phyloP scores from a whole-genome alignment of 2,113 vertebrate genomes.

The Melanostigma gelatinosum region DNA sequence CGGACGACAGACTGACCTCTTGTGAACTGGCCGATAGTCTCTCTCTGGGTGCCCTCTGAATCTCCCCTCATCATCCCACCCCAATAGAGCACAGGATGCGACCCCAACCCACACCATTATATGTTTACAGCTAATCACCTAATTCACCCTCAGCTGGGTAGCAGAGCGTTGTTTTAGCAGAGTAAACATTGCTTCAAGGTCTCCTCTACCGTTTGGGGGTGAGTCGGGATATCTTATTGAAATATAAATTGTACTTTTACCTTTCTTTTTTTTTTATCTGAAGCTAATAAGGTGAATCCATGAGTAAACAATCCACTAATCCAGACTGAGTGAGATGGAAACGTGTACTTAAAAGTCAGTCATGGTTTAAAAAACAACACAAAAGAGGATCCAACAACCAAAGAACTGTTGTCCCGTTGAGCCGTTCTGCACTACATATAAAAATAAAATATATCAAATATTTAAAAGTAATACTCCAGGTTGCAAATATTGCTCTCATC shows the following conservation, averaged over 20 bases:
- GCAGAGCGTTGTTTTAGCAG: constrained; percentile 3
- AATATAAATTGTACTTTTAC: not conserved
- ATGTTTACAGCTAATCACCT: constrained; percentile 43
- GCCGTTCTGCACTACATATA: not conserved
- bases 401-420: not conserved
- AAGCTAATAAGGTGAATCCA: not conserved
- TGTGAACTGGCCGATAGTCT: not conserved
- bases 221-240: not conserved
- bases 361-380: not conserved
- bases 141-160: constrained; percentile 30
- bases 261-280: not conserved
- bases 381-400: not conserved
- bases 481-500: not conserved
- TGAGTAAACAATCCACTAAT: not conserved
- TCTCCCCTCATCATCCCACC: constrained; percentile 2
- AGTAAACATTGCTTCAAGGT: constrained; percentile 21
- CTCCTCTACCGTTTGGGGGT: not conserved
- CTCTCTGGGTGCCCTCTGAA: constrained; percentile 2
- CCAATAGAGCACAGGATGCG: constrained; percentile 17
- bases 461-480: not conserved
- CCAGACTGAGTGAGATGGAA: too few species aligned
- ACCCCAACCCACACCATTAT: constrained; percentile 28
- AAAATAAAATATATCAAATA: not conserved
- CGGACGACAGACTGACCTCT: not conserved
- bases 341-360: not conserved